Evolutionary conservation across 2,113 vertebrate species (phyloP).

Genomic region (Fulica atra): DNA sequence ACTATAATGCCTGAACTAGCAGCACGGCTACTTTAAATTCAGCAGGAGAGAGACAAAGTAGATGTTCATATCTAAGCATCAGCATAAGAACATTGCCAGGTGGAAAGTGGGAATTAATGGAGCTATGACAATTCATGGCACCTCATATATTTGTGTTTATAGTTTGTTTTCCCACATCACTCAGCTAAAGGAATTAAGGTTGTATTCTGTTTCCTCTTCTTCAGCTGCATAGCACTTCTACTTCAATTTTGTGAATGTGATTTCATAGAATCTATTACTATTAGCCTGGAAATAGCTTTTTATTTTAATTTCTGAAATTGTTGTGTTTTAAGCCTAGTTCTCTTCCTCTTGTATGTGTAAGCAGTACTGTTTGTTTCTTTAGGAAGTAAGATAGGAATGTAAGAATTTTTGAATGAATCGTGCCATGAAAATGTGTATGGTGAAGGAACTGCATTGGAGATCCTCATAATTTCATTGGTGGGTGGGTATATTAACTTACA

Average conservation of each 20-base stretch:
- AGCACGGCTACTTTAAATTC: constrained; percentile 26
- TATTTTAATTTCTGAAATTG: neutral
- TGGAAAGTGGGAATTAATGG: constrained; percentile 38
- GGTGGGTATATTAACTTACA: neutral
- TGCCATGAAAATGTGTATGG: neutral
- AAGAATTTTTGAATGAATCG: neutral
- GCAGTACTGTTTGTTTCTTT: neutral
- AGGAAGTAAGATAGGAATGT: neutral
- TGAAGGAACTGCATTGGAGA: neutral
- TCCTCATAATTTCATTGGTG: neutral
- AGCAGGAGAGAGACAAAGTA: neutral
- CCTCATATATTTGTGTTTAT: constrained; percentile 10
- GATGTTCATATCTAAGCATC: neutral
- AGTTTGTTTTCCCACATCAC: neutral
- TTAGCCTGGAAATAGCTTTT: neutral
- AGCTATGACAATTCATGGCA: neutral
- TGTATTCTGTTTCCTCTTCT: neutral
- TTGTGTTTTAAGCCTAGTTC: neutral
- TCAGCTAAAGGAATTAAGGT: constrained; percentile 23
- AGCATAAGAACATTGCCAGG: neutral
- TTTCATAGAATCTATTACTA: neutral
- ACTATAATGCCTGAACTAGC: neutral
- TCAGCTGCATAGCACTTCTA: neutral
- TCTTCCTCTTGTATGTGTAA: neutral
- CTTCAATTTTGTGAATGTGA: neutral